A percentile compares a stretch with the other conserved stretches of the same genome.
Evolutionary conservation across 2,113 vertebrate species (phyloP).

Genomic region (Ondatra zibethicus): DNA sequence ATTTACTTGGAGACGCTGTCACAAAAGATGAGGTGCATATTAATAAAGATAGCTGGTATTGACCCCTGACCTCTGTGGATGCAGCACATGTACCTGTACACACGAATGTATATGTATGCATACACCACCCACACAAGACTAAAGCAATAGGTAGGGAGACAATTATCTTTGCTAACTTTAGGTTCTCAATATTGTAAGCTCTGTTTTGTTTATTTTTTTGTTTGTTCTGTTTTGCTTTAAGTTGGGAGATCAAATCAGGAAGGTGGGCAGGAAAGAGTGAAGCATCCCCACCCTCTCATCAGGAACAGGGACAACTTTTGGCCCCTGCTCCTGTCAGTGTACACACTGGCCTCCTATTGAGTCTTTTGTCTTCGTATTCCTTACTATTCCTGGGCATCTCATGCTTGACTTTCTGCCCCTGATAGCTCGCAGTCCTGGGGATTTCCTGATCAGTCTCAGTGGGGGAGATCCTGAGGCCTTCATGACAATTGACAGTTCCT

Average conservation of each 20-base stretch:
- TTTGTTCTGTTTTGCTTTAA: background rate
- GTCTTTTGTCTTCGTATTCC: background rate
- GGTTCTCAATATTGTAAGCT: background rate
- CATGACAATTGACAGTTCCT: slow-evolving; percentile 26
- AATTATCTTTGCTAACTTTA: background rate
- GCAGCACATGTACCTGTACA: background rate
- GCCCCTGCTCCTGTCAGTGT: background rate
- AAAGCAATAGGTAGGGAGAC: background rate
- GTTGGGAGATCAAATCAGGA: background rate
- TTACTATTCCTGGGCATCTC: background rate
- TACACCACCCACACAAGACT: background rate
- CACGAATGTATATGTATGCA: background rate
- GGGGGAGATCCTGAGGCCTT: background rate
- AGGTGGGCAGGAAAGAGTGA: background rate
- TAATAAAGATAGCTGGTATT: background rate
- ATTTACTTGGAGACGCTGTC: background rate
- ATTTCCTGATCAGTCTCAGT: slow-evolving; percentile 46
- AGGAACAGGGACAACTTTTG: background rate
- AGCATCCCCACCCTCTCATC: background rate
- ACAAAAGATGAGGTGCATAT: background rate
- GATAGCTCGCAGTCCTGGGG: slow-evolving; percentile 16
- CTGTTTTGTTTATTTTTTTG: background rate
- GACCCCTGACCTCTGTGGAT: background rate
- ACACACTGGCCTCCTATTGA: background rate
- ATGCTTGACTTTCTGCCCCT: slow-evolving; percentile 34